Base-by-base conservation (phyloP, 1,140 invertebrate genomes). In the Diprion similis region DNA sequence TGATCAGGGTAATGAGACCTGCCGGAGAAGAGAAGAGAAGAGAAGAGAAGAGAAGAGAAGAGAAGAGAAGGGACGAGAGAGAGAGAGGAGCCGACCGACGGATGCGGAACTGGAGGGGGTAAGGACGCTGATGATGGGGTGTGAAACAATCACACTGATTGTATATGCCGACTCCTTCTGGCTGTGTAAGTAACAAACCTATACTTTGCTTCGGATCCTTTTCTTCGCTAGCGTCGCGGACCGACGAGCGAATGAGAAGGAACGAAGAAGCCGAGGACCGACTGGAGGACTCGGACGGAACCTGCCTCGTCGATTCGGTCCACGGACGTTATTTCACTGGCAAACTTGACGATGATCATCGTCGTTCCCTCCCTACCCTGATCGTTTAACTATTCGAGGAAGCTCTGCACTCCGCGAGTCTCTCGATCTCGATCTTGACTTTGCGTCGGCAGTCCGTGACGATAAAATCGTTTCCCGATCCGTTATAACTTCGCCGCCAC, bases 121-220 rank as follows among this genome's bases (percentile, higher is more conserved):
- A 85, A 86, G 82, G 82, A 85, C 79, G 81, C 81, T 88, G 86
- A 88, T 88, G 87, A 88, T 87, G 87, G 87, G 86, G 87, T 88
- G 86, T 88, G 86, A 88, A 88, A 88, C 85, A 88, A 88, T 88
- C 86, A 88, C 81, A 82, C 82, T 87, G 87, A 88, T 87, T 87
- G 87, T 87, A 86, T 83, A 87, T 78, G 79, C 82, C 81, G 79
- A 80, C 78, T 82, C 80, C 78, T 83, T 83, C 83, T 82, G 83
- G 85, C 81, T 83, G 77, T 59, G n/a, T 59, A 59, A 59, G 51
- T 59, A 59, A 59, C 51, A 59, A 59, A 59, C 51, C 51, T 59
- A 59, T 59, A 59, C 51, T 59, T 59, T 59, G 51, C 11, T 59
- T 59, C 24, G 24, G 11, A 59, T 59, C 51, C 51, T 59, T 59